A percentile compares a stretch with the other conserved stretches of the same genome.
Evolutionary conservation across 2,888 invertebrate species (phyloP).

Genomic region (Abscondita cerata): DNA sequence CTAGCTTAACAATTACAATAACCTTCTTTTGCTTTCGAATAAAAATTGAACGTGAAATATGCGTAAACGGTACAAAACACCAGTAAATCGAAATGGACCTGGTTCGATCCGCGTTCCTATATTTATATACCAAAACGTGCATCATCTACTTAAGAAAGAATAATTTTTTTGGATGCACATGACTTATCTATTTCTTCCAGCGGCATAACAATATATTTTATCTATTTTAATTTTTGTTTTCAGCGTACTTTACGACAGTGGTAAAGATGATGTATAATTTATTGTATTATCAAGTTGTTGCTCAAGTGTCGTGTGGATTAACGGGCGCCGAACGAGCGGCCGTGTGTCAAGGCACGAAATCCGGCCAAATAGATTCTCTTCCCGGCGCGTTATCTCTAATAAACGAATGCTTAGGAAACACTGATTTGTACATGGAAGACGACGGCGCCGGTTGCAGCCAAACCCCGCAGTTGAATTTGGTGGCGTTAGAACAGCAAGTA

Average conservation of each 20-base stretch:
- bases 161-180: no score
- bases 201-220: no score
- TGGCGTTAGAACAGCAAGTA: constrained; percentile 59
- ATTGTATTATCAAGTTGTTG: constrained; percentile 86
- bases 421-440: constrained; percentile 70
- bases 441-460: constrained; percentile 48
- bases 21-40: no score
- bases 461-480: constrained; percentile 52
- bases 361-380: constrained; percentile 51
- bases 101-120: no score
- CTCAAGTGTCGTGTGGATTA: constrained; percentile 76
- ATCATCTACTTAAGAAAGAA: no score
- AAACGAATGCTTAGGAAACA: constrained; percentile 62
- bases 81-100: no score
- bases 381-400: constrained; percentile 57
- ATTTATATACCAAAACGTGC: no score
- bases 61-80: no score
- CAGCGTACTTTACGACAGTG: constrained; percentile 88
- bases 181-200: no score
- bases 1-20: no score
- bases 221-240: constrained; percentile 42
- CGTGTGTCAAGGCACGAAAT: constrained; percentile 44
- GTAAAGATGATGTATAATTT: constrained; percentile 89
- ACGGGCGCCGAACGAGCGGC: constrained; percentile 69
- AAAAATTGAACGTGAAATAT: no score